Conservation (phyloP, 2,113 vertebrate genomes). For the Urocitellus parryii region DNA sequence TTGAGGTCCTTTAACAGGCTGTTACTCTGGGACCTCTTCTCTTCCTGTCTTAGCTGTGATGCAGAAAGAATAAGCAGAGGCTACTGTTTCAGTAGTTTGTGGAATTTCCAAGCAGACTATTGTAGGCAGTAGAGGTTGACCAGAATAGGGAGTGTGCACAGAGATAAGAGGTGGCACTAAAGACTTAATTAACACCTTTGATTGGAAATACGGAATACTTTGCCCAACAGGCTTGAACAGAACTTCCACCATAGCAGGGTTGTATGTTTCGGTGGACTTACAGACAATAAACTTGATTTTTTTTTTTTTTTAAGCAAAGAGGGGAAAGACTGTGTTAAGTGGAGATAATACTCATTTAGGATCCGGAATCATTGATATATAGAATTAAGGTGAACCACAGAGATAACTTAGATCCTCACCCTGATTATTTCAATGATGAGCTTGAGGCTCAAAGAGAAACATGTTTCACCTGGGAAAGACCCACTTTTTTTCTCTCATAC, state of each 20-base stretch:
- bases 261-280: neutral
- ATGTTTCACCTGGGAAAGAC: neutral
- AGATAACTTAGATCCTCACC: neutral
- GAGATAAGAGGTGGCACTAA: neutral
- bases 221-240: neutral
- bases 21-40: neutral
- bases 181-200: slow-evolving; percentile 10
- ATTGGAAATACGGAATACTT: slow-evolving; percentile 20
- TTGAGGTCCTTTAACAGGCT: neutral
- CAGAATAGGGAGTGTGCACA: slow-evolving; percentile 22
- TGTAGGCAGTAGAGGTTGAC: slow-evolving; percentile 40
- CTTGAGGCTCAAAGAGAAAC: neutral
- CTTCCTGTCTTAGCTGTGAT: neutral
- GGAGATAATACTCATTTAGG: neutral
- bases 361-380: neutral
- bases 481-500: neutral
- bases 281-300: neutral
- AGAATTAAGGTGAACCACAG: slow-evolving; percentile 19
- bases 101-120: slow-evolving; percentile 22
- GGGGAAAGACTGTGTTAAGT: neutral
- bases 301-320: neutral
- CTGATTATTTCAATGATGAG: neutral
- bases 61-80: neutral
- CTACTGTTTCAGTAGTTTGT: neutral
- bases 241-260: neutral